Conservation (phyloP, 1,140 invertebrate genomes). For the Caenorhabditis tropicalis region DNA sequence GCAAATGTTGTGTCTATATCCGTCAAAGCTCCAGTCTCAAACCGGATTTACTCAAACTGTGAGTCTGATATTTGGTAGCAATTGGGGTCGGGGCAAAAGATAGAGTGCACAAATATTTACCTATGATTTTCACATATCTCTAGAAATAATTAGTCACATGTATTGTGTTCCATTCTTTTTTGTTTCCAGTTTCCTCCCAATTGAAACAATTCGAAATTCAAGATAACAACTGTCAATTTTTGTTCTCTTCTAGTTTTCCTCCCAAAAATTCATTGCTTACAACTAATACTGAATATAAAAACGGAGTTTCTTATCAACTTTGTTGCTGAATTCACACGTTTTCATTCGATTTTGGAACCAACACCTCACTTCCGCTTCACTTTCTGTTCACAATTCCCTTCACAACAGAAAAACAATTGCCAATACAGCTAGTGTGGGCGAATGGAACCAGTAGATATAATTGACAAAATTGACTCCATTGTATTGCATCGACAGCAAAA, state of each 20-base stretch:
- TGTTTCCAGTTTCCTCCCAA: background rate
- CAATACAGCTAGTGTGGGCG: background rate
- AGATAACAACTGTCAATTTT: background rate
- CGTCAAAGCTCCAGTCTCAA: conserved; percentile 8
- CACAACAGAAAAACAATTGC: background rate
- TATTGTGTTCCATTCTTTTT: background rate
- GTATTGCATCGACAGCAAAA: background rate
- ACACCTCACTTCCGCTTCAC: background rate
- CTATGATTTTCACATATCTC: background rate
- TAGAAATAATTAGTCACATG: background rate
- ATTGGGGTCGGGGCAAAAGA: background rate
- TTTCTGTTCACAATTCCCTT: background rate
- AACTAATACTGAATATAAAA: no score
- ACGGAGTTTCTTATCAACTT: no score
- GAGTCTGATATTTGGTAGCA: background rate
- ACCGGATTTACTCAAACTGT: conserved; percentile 33
- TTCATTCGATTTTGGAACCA: background rate
- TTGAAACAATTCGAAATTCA: no score
- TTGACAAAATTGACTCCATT: conserved; percentile 13
- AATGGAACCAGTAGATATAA: conserved; percentile 38
- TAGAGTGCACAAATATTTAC: conserved; percentile 29
- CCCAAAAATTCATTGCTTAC: background rate
- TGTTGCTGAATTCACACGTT: background rate
- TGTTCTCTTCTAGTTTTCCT: background rate
- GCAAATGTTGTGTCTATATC: conserved; percentile 24